phyloP scores from a whole-genome alignment of 2,113 vertebrate genomes.

The Lophius piscatorius region DNA sequence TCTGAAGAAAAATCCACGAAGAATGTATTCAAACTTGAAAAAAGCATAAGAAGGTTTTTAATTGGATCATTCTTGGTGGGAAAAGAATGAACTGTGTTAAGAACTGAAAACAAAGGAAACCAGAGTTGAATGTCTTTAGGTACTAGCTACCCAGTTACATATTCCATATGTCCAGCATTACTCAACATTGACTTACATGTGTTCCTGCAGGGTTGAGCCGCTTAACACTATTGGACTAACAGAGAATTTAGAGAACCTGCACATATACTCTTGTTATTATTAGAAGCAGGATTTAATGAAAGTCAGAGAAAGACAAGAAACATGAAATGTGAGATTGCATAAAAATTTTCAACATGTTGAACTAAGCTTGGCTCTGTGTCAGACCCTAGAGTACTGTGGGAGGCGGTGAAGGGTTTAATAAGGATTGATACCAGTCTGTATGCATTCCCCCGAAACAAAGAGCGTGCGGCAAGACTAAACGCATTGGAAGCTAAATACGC shows the following conservation, averaged over 20 bases:
- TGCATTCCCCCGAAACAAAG: no score
- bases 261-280: background rate
- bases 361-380: no score
- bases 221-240: slow-evolving; percentile 39
- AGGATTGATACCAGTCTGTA: no score
- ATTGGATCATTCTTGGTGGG: background rate
- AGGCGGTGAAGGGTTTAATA: no score
- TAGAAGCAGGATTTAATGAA: slow-evolving; percentile 16
- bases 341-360: no score
- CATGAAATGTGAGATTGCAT: slow-evolving; percentile 4
- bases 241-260: slow-evolving; percentile 26
- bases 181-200: slow-evolving; percentile 38
- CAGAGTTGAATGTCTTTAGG: slow-evolving; percentile 17
- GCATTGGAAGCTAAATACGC: no score
- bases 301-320: slow-evolving; percentile 11
- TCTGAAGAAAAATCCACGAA: no score
- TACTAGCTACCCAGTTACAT: slow-evolving; percentile 35
- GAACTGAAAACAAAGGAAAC: slow-evolving; percentile 14
- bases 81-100: background rate
- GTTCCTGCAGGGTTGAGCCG: slow-evolving; percentile 29
- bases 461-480: no score
- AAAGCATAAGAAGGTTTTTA: background rate
- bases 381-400: slow-evolving; percentile 2
- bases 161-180: slow-evolving; percentile 56
- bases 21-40: no score